These are phyloP conservation scores for Phaonia tiefii DNA, from an alignment of 2,888 invertebrate genomes.

Conservation along the genomic window DNA sequence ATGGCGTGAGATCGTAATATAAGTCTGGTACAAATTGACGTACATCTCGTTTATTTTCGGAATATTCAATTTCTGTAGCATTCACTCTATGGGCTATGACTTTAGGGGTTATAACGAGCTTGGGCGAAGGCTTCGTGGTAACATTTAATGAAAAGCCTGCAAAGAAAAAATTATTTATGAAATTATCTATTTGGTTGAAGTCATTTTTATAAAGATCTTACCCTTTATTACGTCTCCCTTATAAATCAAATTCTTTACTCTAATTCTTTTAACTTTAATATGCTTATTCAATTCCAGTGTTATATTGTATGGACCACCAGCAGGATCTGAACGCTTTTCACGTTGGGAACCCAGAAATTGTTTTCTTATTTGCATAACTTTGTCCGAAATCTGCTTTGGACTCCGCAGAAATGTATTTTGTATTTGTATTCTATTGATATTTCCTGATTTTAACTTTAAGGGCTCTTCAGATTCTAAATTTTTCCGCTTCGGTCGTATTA, in stretches of 20 bases:
- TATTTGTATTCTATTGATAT: slow-evolving; percentile 70
- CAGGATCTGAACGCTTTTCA: slow-evolving; percentile 33
- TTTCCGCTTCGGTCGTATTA: slow-evolving; percentile 48
- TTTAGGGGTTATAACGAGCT: slow-evolving; percentile 63
- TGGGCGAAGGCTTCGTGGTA: not conserved
- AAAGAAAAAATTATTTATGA: not conserved
- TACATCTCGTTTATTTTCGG: slow-evolving; percentile 49
- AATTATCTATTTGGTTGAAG: not conserved
- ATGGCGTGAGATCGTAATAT: slow-evolving; percentile 48
- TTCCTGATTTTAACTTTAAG: slow-evolving; percentile 65
- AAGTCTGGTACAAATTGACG: slow-evolving; percentile 55
- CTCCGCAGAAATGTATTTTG: slow-evolving; percentile 69
- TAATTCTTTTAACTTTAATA: slow-evolving; percentile 70
- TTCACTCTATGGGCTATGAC: slow-evolving; percentile 70
- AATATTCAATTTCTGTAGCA: slow-evolving; percentile 70
- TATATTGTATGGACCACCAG: slow-evolving; percentile 48
- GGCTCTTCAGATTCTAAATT: slow-evolving; percentile 57
- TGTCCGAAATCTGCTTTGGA: slow-evolving; percentile 72
- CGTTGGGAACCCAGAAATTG: slow-evolving; percentile 32
- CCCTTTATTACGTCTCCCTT: slow-evolving; percentile 73
- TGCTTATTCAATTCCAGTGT: slow-evolving; percentile 60
- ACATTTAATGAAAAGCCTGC: slow-evolving; percentile 45
- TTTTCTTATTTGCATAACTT: slow-evolving; percentile 12
- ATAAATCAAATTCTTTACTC: slow-evolving; percentile 75
- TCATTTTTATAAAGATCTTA: slow-evolving; percentile 52